These are phyloP conservation scores for Tupaia tana DNA, from an alignment of 2,113 vertebrate species.

Conservation along the genomic window DNA sequence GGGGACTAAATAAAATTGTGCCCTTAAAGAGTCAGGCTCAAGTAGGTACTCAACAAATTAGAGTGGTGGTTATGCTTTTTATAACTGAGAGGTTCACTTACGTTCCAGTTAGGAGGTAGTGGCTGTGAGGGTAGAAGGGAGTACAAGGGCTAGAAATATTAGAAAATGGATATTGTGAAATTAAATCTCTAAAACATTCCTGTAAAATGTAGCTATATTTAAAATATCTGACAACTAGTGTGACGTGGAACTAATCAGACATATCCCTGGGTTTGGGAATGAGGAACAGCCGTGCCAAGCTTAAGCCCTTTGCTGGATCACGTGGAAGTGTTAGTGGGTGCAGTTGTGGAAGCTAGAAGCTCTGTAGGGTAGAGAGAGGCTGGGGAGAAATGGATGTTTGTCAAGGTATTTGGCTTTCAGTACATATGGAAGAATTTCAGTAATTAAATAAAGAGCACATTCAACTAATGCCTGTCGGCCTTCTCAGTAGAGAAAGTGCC, in stretches of 20 bases:
- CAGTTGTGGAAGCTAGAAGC: background rate
- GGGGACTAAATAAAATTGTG: background rate
- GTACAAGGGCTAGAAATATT: background rate
- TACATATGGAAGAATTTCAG: background rate
- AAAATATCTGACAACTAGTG: background rate
- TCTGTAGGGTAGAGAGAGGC: background rate
- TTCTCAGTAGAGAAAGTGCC: background rate
- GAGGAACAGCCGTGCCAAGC: background rate
- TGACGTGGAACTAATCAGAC: background rate
- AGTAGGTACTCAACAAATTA: background rate
- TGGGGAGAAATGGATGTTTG: background rate
- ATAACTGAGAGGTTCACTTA: background rate
- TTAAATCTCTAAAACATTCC: background rate
- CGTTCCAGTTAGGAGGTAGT: background rate
- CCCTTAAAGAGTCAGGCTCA: background rate
- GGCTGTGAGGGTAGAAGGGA: background rate
- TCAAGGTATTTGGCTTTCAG: background rate
- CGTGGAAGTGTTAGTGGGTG: background rate
- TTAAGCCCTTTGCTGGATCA: background rate
- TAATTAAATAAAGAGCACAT: background rate
- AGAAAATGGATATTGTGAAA: background rate
- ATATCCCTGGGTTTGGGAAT: background rate
- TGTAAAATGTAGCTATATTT: background rate
- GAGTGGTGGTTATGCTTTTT: background rate
- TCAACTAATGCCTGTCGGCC: background rate